Base-by-base conservation (phyloP, 2,113 vertebrate genomes). In the Steatornis caripensis region DNA sequence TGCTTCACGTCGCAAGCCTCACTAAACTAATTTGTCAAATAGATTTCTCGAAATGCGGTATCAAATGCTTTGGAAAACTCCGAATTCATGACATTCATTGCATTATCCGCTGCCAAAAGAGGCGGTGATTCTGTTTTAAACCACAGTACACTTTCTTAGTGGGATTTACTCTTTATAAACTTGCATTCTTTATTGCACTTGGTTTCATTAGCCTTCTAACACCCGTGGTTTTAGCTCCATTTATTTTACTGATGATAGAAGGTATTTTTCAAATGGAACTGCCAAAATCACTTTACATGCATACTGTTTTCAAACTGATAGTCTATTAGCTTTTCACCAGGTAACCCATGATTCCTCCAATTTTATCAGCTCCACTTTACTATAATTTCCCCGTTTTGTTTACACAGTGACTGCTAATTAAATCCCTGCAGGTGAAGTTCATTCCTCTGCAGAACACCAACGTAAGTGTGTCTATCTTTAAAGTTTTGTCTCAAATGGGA, bases 201-300 rank as follows among this genome's bases (percentile, higher is more conserved):
- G 6, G 18, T 94, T 96, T 84, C 92, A 89, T 90, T 90, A 93
- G 83, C 76, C 61, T 81, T 39, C 84, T 85, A 95, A 91, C 81
- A 87, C 85, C 70, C 36, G 49, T 45, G 89, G 87, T 91, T 95
- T 96, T 84, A 95, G 54, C 61, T 92, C 89, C 81, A 79, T 92
- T 94, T 97, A 85, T 93, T 95, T 62, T 84, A 74, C 89, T 97
- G 84, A 97, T 82, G 87, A 95, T 51, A 91, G 84, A 91, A 95
- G 89, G 66, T 95, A 80, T 82, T 95, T 93, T 88, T 95, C 84
- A 91, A 95, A 96, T 89, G 66, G 93, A 97, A 88, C 95, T 90
- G 92, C 84, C 91, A 96, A 85, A 87, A 94, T 85, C 70, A 80
- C 89, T 94, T 81, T 91, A 68, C 94, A 93, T 87, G 66, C 94